Evolutionary conservation across 92 coral and sea anemone genomes (phyloP), one percentile per base, ranked within the genome.

Genomic region (Phymanthus crucifer): DNA sequence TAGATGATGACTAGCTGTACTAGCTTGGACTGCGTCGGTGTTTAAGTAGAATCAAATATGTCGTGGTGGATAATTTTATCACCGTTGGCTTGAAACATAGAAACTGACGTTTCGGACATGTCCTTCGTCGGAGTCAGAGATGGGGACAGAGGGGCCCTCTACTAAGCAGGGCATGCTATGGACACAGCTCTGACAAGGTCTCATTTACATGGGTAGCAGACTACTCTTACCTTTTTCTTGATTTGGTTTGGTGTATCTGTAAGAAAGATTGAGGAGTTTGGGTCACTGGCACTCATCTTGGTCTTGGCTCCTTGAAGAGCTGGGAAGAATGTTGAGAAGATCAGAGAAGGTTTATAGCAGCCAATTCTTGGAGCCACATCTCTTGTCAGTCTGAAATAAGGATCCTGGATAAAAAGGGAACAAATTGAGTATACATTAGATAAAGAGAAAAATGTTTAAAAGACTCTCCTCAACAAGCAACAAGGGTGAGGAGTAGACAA

Each of bases 231-330:
- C 99, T 96, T 96, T 84, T 96, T 96, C 84, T 96, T 96, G 23
- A 96, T 87, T 80, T 96, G 98, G 48, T 90, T 89, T 43, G 91
- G 94, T 58, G 99, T 90, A 79, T 96, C 99, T 32, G 99, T 92
- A 21, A 96, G 84, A 80, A 96, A 96, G 74, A 96, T 93, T 16
- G 99, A 96, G 6, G 99, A 93, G 18, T 89, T 93, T 5, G 99
- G 99, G 61, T 96, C 99, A 78, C 99, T 96, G 29, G 99, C 89
- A 65, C 99, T 96, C 99, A 96, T 96, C 83, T 96, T 96, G 47
- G 99, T 96, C 84, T 96, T 96, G 26, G 99, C 99, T 64, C 99
- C 99, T 91, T 96, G 99, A 29, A 96, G 88, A 33, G 99, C 99
- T 37, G 99, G 99, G 70, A 96, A 96, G 93, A 96, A 96, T 14